These are phyloP conservation scores for Drosophila athabasca DNA, from an alignment of 1,140 invertebrate species.

Conservation along the genomic window DNA sequence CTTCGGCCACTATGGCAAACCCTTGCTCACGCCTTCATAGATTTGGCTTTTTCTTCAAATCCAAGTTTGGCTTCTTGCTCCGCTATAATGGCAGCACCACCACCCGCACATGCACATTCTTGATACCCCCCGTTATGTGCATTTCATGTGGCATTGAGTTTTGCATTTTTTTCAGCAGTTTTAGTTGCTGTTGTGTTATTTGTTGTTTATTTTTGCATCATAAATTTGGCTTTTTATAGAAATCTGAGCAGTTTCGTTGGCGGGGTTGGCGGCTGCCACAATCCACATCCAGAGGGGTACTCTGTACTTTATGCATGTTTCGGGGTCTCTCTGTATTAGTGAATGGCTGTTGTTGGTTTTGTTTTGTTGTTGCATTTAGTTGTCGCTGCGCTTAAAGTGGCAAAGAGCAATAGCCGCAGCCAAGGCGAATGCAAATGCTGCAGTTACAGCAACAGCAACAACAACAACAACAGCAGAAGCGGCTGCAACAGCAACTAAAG, in stretches of 20 bases:
- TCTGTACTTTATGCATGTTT: slow-evolving; percentile 14
- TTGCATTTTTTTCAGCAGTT: background rate
- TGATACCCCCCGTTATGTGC: slow-evolving; percentile 30
- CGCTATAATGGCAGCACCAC: background rate
- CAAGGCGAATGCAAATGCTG: slow-evolving; percentile 78
- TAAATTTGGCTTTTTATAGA: slow-evolving; percentile 3
- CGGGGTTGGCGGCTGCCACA: slow-evolving; percentile 24
- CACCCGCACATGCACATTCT: background rate
- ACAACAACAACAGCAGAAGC: slow-evolving; percentile 30
- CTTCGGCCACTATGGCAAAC: too few relatives aligned
- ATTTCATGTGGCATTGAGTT: slow-evolving; percentile 42
- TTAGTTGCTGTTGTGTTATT: slow-evolving; percentile 1
- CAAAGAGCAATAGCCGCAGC: slow-evolving; percentile 79
- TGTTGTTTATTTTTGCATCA: slow-evolving; percentile 16
- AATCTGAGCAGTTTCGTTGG: slow-evolving; percentile 29
- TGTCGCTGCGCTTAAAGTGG: slow-evolving; percentile 68
- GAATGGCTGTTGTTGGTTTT: slow-evolving; percentile 40
- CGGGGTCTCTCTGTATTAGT: slow-evolving; percentile 25
- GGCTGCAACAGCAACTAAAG: slow-evolving; percentile 34
- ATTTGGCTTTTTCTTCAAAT: too few relatives aligned
- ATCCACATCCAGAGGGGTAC: background rate
- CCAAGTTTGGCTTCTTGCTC: too few relatives aligned
- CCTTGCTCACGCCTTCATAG: too few relatives aligned
- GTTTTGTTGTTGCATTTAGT: slow-evolving; percentile 32
- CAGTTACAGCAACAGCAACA: slow-evolving; percentile 37